Evolutionary conservation across 2,113 vertebrate genomes (phyloP), one percentile per base, ranked within the genome.

Genomic region (Scomber colias): DNA sequence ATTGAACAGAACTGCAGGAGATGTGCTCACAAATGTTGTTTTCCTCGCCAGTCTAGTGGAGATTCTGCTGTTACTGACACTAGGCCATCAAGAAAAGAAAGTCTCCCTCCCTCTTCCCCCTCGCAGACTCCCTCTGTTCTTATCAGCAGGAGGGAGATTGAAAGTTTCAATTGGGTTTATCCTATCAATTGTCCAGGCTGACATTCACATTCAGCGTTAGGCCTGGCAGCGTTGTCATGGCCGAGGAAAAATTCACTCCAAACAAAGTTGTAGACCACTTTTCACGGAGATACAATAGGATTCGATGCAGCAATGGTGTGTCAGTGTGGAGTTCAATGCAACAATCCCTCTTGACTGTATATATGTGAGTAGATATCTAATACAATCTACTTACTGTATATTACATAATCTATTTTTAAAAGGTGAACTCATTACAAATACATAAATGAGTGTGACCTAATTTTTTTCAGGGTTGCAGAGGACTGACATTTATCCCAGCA

Each of bases 91-190:
- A 82, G 83, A 83, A 61, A 71, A 81, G 63, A 87, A 75, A 68
- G 46, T 19, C 31, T 24, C 49, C 21, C 61, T 46, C 17, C 59
- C 30, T 16, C 57, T 19, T 44, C 35, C 71, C 53, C 45, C 62
- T 64, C 14, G 4, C 72, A 49, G 56, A 70, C 79, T 59, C 79
- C 67, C 59, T 90, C 56, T 90, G 81, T 78, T 89, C 84, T 91
- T 90, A 89, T 93, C 90, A 91, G 90, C 73, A 15, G 76, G 89
- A 71, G 75, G 31, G 82, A 87, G 85, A 90, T 83, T 89, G 88
- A 86, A 90, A 92, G 71, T 90, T 92, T 91, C 90, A 89, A 79
- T 83, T 86, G 90, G 76, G 69, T 92, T 90, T 88, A 92, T 90
- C 69, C 68, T 88, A 86, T 92, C 92, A 87, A 89, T 89, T 87